Percentiles rank a stretch among this genome's conserved stretches.
These are phyloP conservation scores for Lordiphosa mommai DNA, from an alignment of 1,140 invertebrate genomes.

Conservation along the genomic window DNA sequence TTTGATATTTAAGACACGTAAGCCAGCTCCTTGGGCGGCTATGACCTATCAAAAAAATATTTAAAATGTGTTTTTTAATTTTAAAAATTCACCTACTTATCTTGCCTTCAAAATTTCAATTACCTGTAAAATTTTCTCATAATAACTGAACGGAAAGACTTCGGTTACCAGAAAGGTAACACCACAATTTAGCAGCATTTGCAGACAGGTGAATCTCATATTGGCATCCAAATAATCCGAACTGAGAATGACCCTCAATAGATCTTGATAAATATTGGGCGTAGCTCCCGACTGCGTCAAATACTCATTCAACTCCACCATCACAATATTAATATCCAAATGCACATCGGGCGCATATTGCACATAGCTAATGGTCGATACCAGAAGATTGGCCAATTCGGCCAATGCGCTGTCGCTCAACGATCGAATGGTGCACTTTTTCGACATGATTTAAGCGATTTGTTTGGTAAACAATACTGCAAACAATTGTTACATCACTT, in stretches of 20 bases:
- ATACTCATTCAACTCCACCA: slow-evolving; percentile 82
- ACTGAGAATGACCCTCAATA: slow-evolving; percentile 83
- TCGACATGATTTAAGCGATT: slow-evolving; percentile 54
- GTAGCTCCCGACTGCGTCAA: slow-evolving; percentile 82
- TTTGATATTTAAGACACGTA: slow-evolving; percentile 84
- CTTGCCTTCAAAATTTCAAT: slow-evolving; percentile 52
- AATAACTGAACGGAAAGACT: slow-evolving; percentile 84
- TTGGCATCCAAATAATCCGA: slow-evolving; percentile 84
- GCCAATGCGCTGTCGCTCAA: slow-evolving; percentile 70
- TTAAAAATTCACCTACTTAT: no score
- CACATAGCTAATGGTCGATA: slow-evolving; percentile 72
- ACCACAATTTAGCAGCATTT: slow-evolving; percentile 83
- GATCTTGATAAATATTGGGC: slow-evolving; percentile 84
- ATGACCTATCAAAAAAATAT: slow-evolving; percentile 80
- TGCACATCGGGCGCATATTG: slow-evolving; percentile 80
- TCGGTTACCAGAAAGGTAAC: slow-evolving; percentile 83
- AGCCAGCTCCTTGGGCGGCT: slow-evolving; percentile 81
- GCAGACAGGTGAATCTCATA: slow-evolving; percentile 83
- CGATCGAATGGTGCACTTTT: slow-evolving; percentile 67
- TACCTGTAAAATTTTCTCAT: slow-evolving; percentile 83
- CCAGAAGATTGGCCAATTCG: slow-evolving; percentile 69
- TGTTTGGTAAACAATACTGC: slow-evolving; percentile 65
- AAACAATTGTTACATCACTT: slow-evolving; percentile 47
- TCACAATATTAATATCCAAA: slow-evolving; percentile 81
- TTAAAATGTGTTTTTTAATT: no score